Percentiles rank a stretch among this genome's conserved stretches.
phyloP scores from a whole-genome alignment of 30 jellyfish, hydroid and myxozoan genomes.

The Aurelia sp. region DNA sequence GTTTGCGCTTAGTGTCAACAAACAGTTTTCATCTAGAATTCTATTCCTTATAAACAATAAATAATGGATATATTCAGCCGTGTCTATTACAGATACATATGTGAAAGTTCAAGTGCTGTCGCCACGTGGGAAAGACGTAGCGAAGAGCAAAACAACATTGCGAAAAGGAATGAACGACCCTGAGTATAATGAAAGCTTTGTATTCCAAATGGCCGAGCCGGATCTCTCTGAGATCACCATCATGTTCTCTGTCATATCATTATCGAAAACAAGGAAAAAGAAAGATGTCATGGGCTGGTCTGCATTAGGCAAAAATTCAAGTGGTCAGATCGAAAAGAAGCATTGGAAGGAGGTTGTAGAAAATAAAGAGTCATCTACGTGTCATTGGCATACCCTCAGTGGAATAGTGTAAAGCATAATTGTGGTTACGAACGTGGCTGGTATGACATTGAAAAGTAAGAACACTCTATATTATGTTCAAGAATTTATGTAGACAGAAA shows the following conservation, averaged over 20 bases:
- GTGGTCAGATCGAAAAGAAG: slow-evolving; percentile 69
- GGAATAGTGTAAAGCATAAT: slow-evolving; percentile 7
- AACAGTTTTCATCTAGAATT: no score
- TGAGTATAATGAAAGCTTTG: slow-evolving; percentile 94
- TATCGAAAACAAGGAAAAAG: slow-evolving; percentile 83
- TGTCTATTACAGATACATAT: slow-evolving; percentile 73
- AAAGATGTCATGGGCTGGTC: slow-evolving; percentile 95
- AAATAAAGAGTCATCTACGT: slow-evolving; percentile 58
- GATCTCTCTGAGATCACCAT: slow-evolving; percentile 87
- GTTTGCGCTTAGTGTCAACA: no score
- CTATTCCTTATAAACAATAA: no score
- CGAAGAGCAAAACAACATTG: slow-evolving; percentile 93
- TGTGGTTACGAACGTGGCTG: background rate
- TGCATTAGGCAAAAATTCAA: slow-evolving; percentile 81
- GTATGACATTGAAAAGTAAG: background rate
- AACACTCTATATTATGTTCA: no score
- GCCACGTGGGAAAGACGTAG: slow-evolving; percentile 81
- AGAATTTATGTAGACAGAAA: no score
- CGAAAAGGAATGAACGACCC: slow-evolving; percentile 95
- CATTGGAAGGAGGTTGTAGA: slow-evolving; percentile 86
- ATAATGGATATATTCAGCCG: no score
- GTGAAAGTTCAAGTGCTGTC: slow-evolving; percentile 95
- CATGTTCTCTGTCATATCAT: slow-evolving; percentile 69
- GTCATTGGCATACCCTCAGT: slow-evolving; percentile 74
- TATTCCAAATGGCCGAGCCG: slow-evolving; percentile 94